Conservation (phyloP, 2,797 vertebrate species). For the Rhynchotus rufescens region DNA sequence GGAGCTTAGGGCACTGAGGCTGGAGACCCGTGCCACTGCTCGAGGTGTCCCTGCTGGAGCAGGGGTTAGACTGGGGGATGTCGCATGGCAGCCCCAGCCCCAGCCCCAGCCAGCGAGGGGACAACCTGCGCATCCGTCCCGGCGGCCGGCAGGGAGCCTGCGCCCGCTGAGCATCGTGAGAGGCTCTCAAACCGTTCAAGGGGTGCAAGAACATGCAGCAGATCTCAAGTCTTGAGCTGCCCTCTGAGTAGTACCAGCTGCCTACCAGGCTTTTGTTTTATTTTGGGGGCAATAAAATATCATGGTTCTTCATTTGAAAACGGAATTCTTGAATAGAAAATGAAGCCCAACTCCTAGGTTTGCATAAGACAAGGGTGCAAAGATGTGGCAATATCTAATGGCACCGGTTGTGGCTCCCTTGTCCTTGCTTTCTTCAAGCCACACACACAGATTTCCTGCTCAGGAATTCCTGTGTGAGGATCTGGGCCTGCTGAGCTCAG, state of each 20-base stretch:
- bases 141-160: no score
- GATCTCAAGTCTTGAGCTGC: background rate
- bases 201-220: no score
- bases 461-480: background rate
- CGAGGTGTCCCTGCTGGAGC: no score
- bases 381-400: background rate
- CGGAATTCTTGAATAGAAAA: background rate
- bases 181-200: no score
- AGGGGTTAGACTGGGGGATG: no score
- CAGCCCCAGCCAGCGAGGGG: no score
- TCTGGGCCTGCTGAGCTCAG: fast-evolving
- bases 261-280: background rate
- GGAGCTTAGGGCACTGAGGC: no score
- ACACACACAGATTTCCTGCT: background rate
- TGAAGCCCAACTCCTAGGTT: background rate
- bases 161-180: no score
- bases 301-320: background rate
- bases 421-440: background rate
- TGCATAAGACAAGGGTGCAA: background rate
- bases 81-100: no score
- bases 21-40: no score
- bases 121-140: no score
- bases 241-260: background rate
- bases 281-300: background rate
- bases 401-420: background rate